These are phyloP conservation scores for Cyrtonyx montezumae DNA, from an alignment of 2,113 vertebrate genomes.

Conservation along the genomic window DNA sequence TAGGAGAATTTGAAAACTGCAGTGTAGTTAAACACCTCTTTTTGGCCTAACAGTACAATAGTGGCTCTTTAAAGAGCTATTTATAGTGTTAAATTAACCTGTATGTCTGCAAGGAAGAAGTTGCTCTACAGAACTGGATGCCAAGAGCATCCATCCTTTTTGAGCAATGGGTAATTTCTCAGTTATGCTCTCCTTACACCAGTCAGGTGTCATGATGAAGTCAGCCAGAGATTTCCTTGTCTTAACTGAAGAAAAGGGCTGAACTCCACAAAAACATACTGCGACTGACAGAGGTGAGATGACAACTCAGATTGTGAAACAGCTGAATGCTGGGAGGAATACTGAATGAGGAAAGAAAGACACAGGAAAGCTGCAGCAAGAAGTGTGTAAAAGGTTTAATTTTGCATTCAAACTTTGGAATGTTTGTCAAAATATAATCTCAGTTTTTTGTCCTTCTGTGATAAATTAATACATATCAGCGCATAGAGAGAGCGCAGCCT, in stretches of 20 bases:
- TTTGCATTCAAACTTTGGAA: slow-evolving; percentile 1
- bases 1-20: background rate
- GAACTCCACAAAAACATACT: background rate
- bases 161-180: background rate
- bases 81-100: background rate
- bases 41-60: background rate
- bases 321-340: background rate
- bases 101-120: background rate
- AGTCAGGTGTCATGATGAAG: background rate
- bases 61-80: background rate
- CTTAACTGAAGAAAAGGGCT: background rate
- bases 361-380: background rate
- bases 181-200: background rate
- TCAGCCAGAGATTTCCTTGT: background rate
- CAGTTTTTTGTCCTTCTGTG: background rate
- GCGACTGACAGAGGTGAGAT: background rate
- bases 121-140: background rate
- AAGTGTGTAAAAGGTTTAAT: background rate
- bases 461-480: slow-evolving; percentile 13
- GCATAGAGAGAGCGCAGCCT: background rate
- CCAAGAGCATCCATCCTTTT: background rate
- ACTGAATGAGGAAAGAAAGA: background rate
- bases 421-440: slow-evolving; percentile 46
- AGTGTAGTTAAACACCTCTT: background rate
- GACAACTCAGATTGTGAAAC: background rate